phyloP scores from a whole-genome alignment of 2,888 invertebrate genomes.

The Pardosa pseudoannulata region DNA sequence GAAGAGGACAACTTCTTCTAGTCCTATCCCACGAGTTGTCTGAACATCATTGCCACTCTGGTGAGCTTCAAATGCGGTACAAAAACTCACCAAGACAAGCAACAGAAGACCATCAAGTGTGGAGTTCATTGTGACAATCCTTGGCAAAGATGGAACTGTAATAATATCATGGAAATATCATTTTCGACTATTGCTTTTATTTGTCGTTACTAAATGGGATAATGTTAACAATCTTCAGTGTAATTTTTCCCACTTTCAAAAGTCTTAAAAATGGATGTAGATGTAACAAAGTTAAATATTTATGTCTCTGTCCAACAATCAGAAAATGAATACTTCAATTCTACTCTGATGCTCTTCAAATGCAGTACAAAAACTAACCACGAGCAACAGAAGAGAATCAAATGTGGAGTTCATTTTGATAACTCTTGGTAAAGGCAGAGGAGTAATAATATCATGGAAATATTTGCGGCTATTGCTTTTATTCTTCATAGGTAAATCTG shows the following conservation, averaged over 20 bases:
- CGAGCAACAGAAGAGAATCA: slow-evolving; percentile 3
- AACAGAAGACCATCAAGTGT: not conserved
- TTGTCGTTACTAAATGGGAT: too few relatives aligned
- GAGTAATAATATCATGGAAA: too few relatives aligned
- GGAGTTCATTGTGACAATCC: slow-evolving; percentile 15
- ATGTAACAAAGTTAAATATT: too few relatives aligned
- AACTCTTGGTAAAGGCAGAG: not conserved
- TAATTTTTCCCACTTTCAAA: too few relatives aligned
- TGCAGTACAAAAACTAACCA: not conserved
- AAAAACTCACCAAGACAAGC: not conserved
- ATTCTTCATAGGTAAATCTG: too few relatives aligned
- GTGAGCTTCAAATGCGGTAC: slow-evolving; percentile 26
- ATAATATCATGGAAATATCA: too few relatives aligned
- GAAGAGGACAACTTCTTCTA: slow-evolving; percentile 63
- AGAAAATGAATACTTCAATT: too few relatives aligned
- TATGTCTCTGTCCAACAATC: too few relatives aligned
- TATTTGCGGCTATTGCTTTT: too few relatives aligned
- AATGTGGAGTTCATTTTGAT: slow-evolving; percentile 17
- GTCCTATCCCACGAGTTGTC: slow-evolving; percentile 27
- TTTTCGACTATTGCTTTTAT: too few relatives aligned
- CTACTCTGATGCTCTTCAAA: slow-evolving; percentile 27
- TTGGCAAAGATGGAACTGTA: not conserved
- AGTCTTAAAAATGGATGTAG: too few relatives aligned
- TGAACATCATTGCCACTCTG: slow-evolving; percentile 18
- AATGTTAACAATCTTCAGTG: too few relatives aligned